Evolutionary conservation across 1,140 invertebrate genomes (phyloP).

Genomic region (Conopomorpha cramerella): DNA sequence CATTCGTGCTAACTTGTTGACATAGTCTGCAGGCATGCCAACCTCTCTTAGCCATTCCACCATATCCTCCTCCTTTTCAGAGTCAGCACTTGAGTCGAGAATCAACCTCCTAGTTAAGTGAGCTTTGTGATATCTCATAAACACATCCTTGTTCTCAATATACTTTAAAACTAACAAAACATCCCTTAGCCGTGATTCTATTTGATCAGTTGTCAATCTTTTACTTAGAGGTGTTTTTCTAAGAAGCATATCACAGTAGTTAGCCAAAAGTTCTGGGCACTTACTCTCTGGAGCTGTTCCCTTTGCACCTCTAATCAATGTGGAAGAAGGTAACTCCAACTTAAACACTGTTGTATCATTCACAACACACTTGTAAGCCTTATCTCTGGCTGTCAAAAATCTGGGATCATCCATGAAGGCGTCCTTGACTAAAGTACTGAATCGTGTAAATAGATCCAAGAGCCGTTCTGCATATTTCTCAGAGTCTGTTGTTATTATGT

Average conservation of each 20-base stretch:
- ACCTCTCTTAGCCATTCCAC: constrained; percentile 94
- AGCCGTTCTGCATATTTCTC: constrained; percentile 99
- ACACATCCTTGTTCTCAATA: constrained; percentile 99
- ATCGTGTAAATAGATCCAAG: constrained; percentile 89
- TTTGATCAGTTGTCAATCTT: constrained; percentile 95
- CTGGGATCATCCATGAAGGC: constrained; percentile 97
- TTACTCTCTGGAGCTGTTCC: constrained; percentile 86
- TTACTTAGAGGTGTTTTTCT: constrained; percentile 96
- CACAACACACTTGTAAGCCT: constrained; percentile 97
- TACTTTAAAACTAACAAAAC: constrained; percentile 97
- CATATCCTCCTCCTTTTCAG: constrained; percentile 99
- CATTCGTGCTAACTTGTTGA: constrained; percentile 97
- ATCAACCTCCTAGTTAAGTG: constrained; percentile 95
- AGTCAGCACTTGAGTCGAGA: constrained; percentile 95
- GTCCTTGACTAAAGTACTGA: constrained; percentile 90
- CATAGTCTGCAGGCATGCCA: constrained; percentile 99
- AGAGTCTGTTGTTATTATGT: constrained; percentile 95
- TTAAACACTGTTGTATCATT: constrained; percentile 98
- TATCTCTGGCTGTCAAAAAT: constrained; percentile 96
- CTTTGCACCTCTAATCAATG: constrained; percentile 64
- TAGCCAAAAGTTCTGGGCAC: constrained; percentile 97
- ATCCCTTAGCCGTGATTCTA: constrained; percentile 90
- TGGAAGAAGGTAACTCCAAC: constrained; percentile 66
- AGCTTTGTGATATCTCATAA: constrained; percentile 99
- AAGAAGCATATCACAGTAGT: constrained; percentile 99